These are phyloP conservation scores for Pandemis heparana DNA, from an alignment of 2,888 invertebrate genomes.

Conservation along the genomic window DNA sequence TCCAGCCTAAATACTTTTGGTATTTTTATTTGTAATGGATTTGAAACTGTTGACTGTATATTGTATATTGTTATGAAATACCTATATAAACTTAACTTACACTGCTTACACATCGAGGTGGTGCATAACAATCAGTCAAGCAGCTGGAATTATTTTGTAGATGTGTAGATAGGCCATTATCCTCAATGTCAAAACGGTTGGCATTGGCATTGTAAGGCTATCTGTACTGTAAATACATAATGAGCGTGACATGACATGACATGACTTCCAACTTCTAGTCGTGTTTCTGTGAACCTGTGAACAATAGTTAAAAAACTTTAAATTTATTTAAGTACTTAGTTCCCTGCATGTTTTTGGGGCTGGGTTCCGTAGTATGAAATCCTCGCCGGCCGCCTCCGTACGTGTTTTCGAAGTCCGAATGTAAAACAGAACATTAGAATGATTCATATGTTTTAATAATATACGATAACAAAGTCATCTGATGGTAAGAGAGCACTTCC, in stretches of 20 bases:
- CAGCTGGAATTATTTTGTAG: slow-evolving; percentile 15
- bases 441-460: no score
- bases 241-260: slow-evolving; percentile 20
- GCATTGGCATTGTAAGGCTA: slow-evolving; percentile 28
- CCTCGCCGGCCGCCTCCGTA: no score
- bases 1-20: no score
- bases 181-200: slow-evolving; percentile 37
- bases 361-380: no score
- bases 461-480: no score
- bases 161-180: slow-evolving; percentile 29
- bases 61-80: neutral
- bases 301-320: neutral
- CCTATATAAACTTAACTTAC: neutral
- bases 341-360: no score
- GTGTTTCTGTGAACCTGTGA: neutral
- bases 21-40: no score
- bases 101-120: neutral
- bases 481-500: no score
- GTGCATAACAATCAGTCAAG: slow-evolving; percentile 10
- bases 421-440: no score
- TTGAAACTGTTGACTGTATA: no score
- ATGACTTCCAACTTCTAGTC: neutral
- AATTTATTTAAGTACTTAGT: no score
- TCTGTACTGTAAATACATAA: neutral
- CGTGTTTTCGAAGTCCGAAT: no score